Conservation (phyloP, 53 echinoderm and acorn worm genomes). For the Echinometra lucunter region DNA sequence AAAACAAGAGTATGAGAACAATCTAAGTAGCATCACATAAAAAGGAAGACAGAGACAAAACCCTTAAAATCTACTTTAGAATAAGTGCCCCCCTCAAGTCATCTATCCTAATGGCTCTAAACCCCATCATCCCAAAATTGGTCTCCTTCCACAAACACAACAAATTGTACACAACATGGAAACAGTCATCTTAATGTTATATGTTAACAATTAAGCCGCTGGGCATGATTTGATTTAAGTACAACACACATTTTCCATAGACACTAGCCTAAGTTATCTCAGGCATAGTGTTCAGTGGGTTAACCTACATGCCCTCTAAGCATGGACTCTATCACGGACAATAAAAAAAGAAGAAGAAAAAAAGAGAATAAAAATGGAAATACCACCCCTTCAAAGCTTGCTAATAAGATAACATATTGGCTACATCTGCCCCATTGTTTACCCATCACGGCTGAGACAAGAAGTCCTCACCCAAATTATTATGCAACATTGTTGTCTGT, state of each 20-base stretch:
- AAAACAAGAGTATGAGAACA: background rate
- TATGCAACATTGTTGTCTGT: slow-evolving; percentile 58
- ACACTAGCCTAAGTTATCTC: no score
- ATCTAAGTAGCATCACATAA: background rate
- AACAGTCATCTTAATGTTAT: slow-evolving; percentile 7
- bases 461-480: slow-evolving; percentile 3
- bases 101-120: background rate
- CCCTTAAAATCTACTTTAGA: background rate
- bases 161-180: background rate
- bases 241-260: no score
- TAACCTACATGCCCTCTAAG: background rate
- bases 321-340: no score
- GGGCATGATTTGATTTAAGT: no score
- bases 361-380: background rate
- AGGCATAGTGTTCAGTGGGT: no score
- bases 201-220: no score
- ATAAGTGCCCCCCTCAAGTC: background rate
- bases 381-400: background rate
- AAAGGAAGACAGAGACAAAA: background rate
- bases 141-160: background rate
- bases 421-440: background rate
- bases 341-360: no score
- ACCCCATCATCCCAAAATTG: background rate
- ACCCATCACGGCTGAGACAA: background rate
- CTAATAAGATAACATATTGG: background rate